Evolutionary conservation across 2,113 vertebrate genomes (phyloP).

Genomic region (Empidonax alnorum): DNA sequence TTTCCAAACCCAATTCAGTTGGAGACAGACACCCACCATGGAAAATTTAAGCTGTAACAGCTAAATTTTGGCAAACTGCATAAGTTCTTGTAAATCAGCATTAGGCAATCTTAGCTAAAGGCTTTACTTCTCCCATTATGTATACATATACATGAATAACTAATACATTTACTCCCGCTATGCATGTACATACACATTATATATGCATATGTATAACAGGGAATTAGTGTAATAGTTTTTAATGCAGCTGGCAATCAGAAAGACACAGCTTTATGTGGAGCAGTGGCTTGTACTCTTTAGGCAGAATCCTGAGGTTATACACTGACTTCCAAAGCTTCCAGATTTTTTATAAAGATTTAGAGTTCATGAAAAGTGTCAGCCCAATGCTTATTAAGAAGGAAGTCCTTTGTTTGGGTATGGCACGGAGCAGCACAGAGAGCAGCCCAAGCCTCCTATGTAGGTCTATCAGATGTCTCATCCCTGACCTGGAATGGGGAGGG

Average conservation of each 20-base stretch:
- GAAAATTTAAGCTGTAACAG: constrained; percentile 30
- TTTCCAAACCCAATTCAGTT: background rate
- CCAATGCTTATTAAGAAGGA: constrained; percentile 7
- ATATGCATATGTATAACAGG: background rate
- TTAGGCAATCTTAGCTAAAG: constrained; percentile 8
- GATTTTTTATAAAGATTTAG: constrained; percentile 10
- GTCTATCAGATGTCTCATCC: constrained; percentile 57
- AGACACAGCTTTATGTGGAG: background rate
- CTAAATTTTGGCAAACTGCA: background rate
- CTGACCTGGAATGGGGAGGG: constrained; percentile 41
- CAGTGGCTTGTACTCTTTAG: background rate
- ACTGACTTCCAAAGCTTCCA: background rate
- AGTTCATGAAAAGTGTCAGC: constrained; percentile 40
- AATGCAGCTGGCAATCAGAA: constrained; percentile 22
- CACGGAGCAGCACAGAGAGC: background rate
- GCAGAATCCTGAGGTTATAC: constrained; percentile 13
- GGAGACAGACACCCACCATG: background rate
- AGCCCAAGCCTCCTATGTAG: constrained; percentile 15
- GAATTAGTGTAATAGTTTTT: constrained; percentile 33
- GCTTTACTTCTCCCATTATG: constrained; percentile 11
- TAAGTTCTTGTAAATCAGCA: constrained; percentile 5
- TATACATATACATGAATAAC: constrained; percentile 3
- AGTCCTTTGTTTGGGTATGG: constrained; percentile 25
- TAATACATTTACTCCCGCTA: background rate
- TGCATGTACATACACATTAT: background rate